These are phyloP conservation scores for Bombus difficillimus DNA, from an alignment of 1,140 invertebrate genomes.

Conservation along the genomic window DNA sequence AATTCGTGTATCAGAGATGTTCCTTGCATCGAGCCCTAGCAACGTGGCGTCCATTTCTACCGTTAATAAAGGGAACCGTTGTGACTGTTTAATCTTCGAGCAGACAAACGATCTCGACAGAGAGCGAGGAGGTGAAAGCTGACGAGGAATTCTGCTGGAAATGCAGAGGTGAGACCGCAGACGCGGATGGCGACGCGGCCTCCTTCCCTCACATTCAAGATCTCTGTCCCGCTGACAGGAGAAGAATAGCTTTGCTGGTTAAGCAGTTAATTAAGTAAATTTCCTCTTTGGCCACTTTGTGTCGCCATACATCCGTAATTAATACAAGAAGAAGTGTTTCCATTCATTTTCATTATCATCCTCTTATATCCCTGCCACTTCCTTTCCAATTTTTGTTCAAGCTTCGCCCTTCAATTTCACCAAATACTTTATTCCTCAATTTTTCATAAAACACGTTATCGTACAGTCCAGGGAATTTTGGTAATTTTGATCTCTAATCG, in stretches of 20 bases:
- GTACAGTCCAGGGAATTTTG: too few species aligned
- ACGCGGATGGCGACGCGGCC: slow-evolving; percentile 20
- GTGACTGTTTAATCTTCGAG: slow-evolving; percentile 49
- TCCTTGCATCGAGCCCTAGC: background rate
- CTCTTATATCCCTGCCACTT: background rate
- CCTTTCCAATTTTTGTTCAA: background rate
- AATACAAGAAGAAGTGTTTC: background rate
- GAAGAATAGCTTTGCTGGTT: slow-evolving; percentile 69
- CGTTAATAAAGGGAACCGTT: slow-evolving; percentile 17
- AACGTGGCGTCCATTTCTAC: background rate
- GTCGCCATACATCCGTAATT: background rate
- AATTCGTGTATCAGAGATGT: background rate
- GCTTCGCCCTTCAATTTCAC: background rate
- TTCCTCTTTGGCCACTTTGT: background rate
- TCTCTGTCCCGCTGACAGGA: slow-evolving; percentile 70
- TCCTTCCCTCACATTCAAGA: slow-evolving; percentile 66
- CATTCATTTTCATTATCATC: too few species aligned
- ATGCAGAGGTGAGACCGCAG: slow-evolving; percentile 56
- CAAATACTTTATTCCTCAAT: background rate
- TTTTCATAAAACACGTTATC: too few species aligned
- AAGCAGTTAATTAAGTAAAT: slow-evolving; percentile 67
- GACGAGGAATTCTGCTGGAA: slow-evolving; percentile 58
- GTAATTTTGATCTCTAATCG: too few species aligned
- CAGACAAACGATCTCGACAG: slow-evolving; percentile 56
- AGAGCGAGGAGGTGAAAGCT: slow-evolving; percentile 56